Evolutionary conservation across 2,113 vertebrate species (phyloP).

Genomic region (Aix galericulata): DNA sequence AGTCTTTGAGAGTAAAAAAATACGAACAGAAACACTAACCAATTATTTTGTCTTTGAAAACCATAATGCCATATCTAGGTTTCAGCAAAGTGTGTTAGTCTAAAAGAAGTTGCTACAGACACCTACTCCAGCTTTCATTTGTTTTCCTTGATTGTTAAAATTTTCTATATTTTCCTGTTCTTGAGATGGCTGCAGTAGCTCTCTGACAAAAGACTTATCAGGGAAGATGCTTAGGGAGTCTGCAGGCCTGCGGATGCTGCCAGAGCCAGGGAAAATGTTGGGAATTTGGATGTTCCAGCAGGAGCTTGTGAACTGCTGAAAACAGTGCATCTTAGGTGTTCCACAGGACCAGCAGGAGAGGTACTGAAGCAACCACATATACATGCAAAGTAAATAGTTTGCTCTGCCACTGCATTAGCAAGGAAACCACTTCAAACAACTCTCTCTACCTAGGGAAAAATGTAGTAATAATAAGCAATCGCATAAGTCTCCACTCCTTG

Average conservation of each 20-base stretch:
- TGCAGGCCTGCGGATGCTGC: neutral
- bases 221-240: neutral
- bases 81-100: neutral
- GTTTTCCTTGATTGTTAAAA: neutral
- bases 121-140: neutral
- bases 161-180: neutral
- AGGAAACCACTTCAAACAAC: conserved; percentile 70
- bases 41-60: neutral
- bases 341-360: conserved; percentile 35
- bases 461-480: conserved; percentile 71
- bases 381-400: conserved; percentile 68
- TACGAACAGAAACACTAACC: neutral
- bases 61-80: neutral
- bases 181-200: neutral
- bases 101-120: neutral
- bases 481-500: conserved; percentile 65
- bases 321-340: conserved; percentile 48
- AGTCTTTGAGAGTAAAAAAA: neutral
- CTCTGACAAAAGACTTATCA: neutral
- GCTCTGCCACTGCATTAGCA: conserved; percentile 62
- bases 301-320: neutral
- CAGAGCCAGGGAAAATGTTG: neutral
- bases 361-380: conserved; percentile 64
- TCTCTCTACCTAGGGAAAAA: conserved; percentile 64
- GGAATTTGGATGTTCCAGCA: neutral